Evolutionary conservation across 2,888 invertebrate genomes (phyloP).

Genomic region (Pandemis cinnamomeana): DNA sequence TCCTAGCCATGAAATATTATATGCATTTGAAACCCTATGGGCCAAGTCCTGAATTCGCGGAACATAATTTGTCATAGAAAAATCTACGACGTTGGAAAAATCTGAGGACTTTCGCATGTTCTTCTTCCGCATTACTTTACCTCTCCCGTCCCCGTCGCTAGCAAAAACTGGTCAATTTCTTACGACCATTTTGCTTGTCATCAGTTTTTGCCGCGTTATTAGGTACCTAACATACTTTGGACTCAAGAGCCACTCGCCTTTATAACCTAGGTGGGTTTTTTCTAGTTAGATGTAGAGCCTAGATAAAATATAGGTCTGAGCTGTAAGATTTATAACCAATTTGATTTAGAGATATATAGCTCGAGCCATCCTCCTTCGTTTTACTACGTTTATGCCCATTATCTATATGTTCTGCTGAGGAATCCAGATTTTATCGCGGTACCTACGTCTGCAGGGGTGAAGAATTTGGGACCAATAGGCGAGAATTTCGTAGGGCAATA

Average conservation of each 20-base stretch:
- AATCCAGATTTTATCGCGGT: constrained; percentile 33
- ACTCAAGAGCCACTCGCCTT: not conserved
- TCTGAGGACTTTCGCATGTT: constrained; percentile 2
- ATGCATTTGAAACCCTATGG: constrained; percentile 1
- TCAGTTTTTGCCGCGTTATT: constrained; percentile 1
- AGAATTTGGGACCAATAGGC: constrained; percentile 34
- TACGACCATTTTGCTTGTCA: not conserved
- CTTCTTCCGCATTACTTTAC: constrained; percentile 16
- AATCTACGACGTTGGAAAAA: constrained; percentile 3
- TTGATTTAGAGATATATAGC: constrained; percentile 28
- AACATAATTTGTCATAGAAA: constrained; percentile 21
- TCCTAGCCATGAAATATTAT: not conserved
- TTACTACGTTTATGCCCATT: constrained; percentile 25
- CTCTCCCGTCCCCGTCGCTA: constrained; percentile 20
- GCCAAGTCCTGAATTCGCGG: constrained; percentile 3
- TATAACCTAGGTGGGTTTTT: not conserved
- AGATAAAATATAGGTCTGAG: constrained; percentile 20
- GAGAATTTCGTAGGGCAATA: constrained; percentile 33
- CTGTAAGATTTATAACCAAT: constrained; percentile 29
- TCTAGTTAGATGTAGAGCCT: not conserved
- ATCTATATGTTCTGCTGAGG: constrained; percentile 32
- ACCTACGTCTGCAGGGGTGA: constrained; percentile 19
- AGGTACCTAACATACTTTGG: constrained; percentile 6
- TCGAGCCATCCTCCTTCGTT: constrained; percentile 4
- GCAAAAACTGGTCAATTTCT: constrained; percentile 7